phyloP scores from a whole-genome alignment of 2,888 invertebrate genomes.

The Andricus quercusramuli region DNA sequence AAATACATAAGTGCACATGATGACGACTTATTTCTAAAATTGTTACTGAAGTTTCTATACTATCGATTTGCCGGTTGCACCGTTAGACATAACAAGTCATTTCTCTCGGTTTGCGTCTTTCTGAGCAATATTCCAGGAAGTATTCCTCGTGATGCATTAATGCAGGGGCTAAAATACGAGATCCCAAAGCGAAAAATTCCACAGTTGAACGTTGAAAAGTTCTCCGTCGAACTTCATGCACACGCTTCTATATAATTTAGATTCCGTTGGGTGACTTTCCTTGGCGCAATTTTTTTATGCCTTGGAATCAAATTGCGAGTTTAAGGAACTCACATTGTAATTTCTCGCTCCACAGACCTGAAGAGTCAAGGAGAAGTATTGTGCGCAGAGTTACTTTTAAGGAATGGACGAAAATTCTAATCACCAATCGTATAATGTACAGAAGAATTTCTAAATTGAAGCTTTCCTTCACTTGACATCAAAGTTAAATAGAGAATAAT shows the following conservation, averaged over 20 bases:
- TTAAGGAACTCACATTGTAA: slow-evolving; percentile 1
- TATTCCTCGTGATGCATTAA: slow-evolving; percentile 9
- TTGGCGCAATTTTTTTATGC: slow-evolving; percentile 1
- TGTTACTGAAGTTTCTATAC: neutral
- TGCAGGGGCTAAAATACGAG: neutral
- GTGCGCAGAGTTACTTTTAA: neutral
- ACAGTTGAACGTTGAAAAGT: neutral
- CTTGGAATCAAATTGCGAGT: slow-evolving; percentile 20
- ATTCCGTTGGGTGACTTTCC: slow-evolving; percentile 23
- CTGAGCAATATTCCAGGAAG: neutral
- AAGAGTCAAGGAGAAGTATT: neutral
- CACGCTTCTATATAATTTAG: slow-evolving; percentile 7
- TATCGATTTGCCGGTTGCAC: neutral
- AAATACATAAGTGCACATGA: neutral
- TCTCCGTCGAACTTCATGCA: slow-evolving; percentile 6
- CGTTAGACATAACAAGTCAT: slow-evolving; percentile 21
- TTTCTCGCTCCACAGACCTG: neutral
- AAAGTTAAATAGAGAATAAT: neutral
- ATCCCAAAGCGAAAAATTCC: neutral
- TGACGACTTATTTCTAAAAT: neutral
- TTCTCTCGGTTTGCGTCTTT: neutral
- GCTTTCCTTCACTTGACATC: neutral
- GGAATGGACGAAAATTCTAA: slow-evolving; percentile 6
- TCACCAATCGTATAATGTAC: neutral
- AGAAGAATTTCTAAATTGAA: neutral